Percentiles rank a stretch among this genome's conserved stretches.
Evolutionary conservation across 2,888 invertebrate species (phyloP).

Genomic region (Pheosia tremula): DNA sequence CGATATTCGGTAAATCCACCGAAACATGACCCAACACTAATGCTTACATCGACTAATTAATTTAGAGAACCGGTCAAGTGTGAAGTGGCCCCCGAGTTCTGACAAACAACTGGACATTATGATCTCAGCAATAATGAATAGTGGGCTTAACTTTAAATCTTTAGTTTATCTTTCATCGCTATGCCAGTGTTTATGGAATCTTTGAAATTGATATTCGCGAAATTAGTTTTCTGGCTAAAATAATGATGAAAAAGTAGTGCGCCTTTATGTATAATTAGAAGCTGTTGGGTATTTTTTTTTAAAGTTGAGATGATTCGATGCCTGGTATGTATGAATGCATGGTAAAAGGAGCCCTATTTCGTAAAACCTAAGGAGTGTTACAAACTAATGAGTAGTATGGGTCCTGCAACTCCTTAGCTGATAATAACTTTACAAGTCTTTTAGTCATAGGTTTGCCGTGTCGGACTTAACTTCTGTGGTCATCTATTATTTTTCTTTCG

Average conservation of each 20-base stretch:
- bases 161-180: neutral
- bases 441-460: too few relatives aligned
- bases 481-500: too few relatives aligned
- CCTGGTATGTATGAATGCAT: too few relatives aligned
- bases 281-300: too few relatives aligned
- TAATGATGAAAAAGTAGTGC: neutral
- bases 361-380: too few relatives aligned
- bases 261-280: too few relatives aligned
- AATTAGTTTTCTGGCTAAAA: neutral
- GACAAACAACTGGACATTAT: neutral
- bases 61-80: slow-evolving; percentile 37
- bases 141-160: neutral
- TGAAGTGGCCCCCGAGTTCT: neutral
- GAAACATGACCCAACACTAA: slow-evolving; percentile 41
- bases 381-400: too few relatives aligned
- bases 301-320: too few relatives aligned
- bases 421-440: too few relatives aligned
- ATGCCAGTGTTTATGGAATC: neutral
- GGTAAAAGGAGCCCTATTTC: too few relatives aligned
- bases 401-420: too few relatives aligned
- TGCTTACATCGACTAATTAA: slow-evolving; percentile 42
- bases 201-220: neutral
- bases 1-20: slow-evolving; percentile 16
- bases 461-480: too few relatives aligned
- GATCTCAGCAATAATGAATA: neutral